Percentiles rank a stretch among this genome's conserved stretches.
Conservation (phyloP, 2,888 invertebrate genomes). For the Drosophila helvetica region DNA sequence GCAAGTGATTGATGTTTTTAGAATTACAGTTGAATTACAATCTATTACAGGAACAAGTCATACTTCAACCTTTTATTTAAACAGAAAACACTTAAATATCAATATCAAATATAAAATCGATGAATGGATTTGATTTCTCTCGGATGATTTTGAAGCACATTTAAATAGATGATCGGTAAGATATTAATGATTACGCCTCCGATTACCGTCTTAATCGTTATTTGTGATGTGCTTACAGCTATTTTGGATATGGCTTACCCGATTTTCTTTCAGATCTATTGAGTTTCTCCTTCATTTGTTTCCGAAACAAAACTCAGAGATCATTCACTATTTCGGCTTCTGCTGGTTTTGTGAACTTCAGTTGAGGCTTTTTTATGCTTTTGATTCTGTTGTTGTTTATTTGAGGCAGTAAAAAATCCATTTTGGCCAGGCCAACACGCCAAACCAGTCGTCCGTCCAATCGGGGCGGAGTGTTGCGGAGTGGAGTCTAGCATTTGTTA, state of each 20-base stretch:
- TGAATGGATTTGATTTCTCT: background rate
- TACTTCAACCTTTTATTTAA: background rate
- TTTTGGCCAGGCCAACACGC: conserved; percentile 42
- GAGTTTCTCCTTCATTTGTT: background rate
- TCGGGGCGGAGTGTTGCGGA: conserved; percentile 10
- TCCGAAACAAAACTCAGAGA: background rate
- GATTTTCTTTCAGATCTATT: background rate
- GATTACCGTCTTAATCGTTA: background rate
- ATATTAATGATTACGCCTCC: background rate
- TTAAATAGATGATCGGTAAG: no score
- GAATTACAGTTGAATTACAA: background rate
- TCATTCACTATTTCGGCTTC: conserved; percentile 27
- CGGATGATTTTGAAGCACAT: background rate
- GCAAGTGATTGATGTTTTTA: background rate
- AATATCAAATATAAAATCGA: no score
- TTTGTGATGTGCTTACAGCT: background rate
- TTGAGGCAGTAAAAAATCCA: conserved; percentile 41
- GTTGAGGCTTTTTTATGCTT: conserved; percentile 32
- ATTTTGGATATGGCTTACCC: background rate
- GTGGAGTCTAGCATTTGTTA: conserved; percentile 42
- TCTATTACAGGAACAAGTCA: background rate
- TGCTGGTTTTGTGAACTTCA: conserved; percentile 12
- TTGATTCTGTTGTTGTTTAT: conserved; percentile 31
- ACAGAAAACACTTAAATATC: background rate
- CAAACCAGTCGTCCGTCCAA: conserved; percentile 40